Evolutionary conservation across 2,888 invertebrate species (phyloP), one percentile per base, ranked within the genome.

Genomic region (Biston stratarius): DNA sequence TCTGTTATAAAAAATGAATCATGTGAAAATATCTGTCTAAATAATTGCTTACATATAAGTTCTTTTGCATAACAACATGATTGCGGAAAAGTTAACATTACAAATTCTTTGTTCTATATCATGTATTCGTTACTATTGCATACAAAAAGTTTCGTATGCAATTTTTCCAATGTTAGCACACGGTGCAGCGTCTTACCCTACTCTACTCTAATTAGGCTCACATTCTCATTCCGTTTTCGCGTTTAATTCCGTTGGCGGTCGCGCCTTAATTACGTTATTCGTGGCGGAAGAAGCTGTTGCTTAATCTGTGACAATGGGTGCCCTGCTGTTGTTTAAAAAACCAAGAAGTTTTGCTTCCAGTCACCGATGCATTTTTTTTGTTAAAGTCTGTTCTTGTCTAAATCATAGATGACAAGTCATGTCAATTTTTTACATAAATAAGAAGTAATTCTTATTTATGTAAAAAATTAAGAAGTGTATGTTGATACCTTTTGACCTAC

Each of bases 181-280:
- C 61, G 56, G 60, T 66, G 69, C 74, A 59, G 71, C 44, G 58
- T 67, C 67, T 67, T 63, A 14, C 58, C 63, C 64, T 51, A 58
- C 44, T 76, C 90, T 86, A 88, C 90, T 91, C 94, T 95, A 94
- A 95, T 95, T 94, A 94, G 94, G 90, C 92, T 93, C 94, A 94
- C 92, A 94, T 94, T 94, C 94, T 94, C 94, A 91, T 94, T 94
- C 91, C 91, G 92, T 94, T 94, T 63, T 93, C 93, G 91, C 94
- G 92, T 94, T 94, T 94, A 94, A 94, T 94, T 94, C 93, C 86
- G 90, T 88, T 86, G 85, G 94, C 89, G 94, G 94, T 94, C 92
- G 90, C 85, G 88, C 84, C 91, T 93, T 94, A 94, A 95, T 94
- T 94, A 94, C 94, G 89, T 94, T 94, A 94, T 92, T 91, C 94